phyloP scores from a whole-genome alignment of 2,113 vertebrate species.

The Oenanthe oenanthe region DNA sequence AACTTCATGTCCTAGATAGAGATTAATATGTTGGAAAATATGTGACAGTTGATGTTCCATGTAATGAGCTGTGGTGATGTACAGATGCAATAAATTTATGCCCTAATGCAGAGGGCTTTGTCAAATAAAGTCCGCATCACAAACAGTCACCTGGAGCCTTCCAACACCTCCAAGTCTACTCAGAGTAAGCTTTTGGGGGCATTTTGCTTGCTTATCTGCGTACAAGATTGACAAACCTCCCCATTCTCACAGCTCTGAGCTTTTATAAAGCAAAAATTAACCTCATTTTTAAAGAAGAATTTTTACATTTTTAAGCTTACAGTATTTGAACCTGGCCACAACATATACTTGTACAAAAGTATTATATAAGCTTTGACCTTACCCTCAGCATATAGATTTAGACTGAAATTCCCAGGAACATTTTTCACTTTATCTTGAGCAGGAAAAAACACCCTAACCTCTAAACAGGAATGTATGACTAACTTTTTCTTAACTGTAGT shows the following conservation, averaged over 20 bases:
- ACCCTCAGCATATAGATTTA: not conserved
- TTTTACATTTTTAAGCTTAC: not conserved
- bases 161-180: not conserved
- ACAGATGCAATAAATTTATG: slow-evolving; percentile 20
- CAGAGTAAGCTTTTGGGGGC: not conserved
- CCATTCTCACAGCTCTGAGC: not conserved
- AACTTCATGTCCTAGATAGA: slow-evolving; percentile 9
- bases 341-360: not conserved
- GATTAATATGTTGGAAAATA: slow-evolving; percentile 52
- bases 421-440: not conserved
- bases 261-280: not conserved
- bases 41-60: slow-evolving; percentile 38
- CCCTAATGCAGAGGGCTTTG: slow-evolving; percentile 1
- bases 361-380: not conserved
- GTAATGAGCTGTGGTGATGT: slow-evolving; percentile 8
- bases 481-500: not conserved
- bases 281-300: not conserved
- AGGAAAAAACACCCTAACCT: not conserved
- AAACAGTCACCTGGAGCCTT: not conserved
- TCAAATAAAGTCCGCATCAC: slow-evolving; percentile 39
- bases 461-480: not conserved
- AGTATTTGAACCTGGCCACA: not conserved
- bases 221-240: not conserved
- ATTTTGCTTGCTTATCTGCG: not conserved
- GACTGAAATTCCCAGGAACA: not conserved